Conservation (phyloP, 2,888 invertebrate species). For the Eubasilissa splendida region DNA sequence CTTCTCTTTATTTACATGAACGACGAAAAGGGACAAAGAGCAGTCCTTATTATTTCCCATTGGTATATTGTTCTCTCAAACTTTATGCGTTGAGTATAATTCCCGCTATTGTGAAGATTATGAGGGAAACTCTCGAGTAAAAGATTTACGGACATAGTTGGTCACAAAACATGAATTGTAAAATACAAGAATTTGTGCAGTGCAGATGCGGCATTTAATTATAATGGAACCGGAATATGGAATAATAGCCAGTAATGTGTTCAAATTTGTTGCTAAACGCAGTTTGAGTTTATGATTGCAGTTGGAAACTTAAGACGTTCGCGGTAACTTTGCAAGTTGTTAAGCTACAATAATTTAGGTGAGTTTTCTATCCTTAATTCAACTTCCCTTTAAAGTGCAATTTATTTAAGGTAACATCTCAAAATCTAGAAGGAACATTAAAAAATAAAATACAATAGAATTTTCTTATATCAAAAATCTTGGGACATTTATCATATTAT, state of each 20-base stretch:
- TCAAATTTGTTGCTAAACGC: slow-evolving; percentile 28
- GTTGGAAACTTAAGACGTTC: slow-evolving; percentile 21
- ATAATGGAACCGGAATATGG: slow-evolving; percentile 1
- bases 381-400: too few relatives aligned
- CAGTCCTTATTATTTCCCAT: slow-evolving; percentile 33
- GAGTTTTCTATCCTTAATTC: too few relatives aligned
- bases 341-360: too few relatives aligned
- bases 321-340: neutral
- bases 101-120: slow-evolving; percentile 39
- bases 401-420: too few relatives aligned
- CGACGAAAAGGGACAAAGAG: slow-evolving; percentile 23
- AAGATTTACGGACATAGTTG: slow-evolving; percentile 48
- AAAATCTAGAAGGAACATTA: too few relatives aligned
- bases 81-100: slow-evolving; percentile 34
- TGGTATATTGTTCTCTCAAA: slow-evolving; percentile 29
- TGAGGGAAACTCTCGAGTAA: slow-evolving; percentile 39
- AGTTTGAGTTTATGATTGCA: slow-evolving; percentile 25
- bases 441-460: too few relatives aligned
- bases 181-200: slow-evolving; percentile 34
- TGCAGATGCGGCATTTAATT: slow-evolving; percentile 33
- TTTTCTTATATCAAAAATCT: too few relatives aligned
- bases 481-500: too few relatives aligned
- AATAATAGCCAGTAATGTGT: slow-evolving; percentile 21
- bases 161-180: neutral
- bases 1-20: slow-evolving; percentile 33